Evolutionary conservation across 2,797 vertebrate species (phyloP), one percentile per base, ranked within the genome.

Genomic region (Micrastur ruficollis): DNA sequence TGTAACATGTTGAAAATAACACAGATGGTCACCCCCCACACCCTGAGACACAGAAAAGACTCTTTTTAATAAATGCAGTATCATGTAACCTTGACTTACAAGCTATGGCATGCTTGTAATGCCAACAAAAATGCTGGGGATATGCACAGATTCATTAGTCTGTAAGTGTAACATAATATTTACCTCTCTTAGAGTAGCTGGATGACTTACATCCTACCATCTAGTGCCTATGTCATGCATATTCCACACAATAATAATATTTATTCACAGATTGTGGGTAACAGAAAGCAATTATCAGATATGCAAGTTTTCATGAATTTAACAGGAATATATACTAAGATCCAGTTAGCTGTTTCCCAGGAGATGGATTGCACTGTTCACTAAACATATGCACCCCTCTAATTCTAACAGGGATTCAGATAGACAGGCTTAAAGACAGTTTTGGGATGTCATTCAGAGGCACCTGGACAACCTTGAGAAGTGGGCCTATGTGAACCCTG

Each of bases 31-130:
- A 93, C 36, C 56, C 32, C 27, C 40, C 63, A 49, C 36, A 70
- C 29, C 8, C 9, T 36, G 27, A 94, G 76, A 89, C 22, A 81
- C 27, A 52, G 94, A 93, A 82, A 32, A 14, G 15, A 66, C 36
- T 40, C 22, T 55, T 79, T 61, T 88, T 49, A 90, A 95, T 49
- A 55, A 46, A 89, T 36, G 32, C 29, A 93, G 73, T 78, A 92
- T 96, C 83, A 66, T 7, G 5, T 34, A 94, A 79, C 46, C 25
- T 46, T 66, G 71, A 68, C 32, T 65, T 71, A 42, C 0, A 18
- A 96, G 67, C 79, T 84, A 75, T 15, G 26, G 76, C 36, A 52
- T 20, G 8, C 17, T 78, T 50, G 55, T 78, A 81, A 92, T 71
- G n/a, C 52, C 85, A 73, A 59, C 53, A 63, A 76, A 83, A 29